Evolutionary conservation across 2,888 invertebrate species (phyloP), one percentile per base, ranked within the genome.

Genomic region (Smittia sp.): DNA sequence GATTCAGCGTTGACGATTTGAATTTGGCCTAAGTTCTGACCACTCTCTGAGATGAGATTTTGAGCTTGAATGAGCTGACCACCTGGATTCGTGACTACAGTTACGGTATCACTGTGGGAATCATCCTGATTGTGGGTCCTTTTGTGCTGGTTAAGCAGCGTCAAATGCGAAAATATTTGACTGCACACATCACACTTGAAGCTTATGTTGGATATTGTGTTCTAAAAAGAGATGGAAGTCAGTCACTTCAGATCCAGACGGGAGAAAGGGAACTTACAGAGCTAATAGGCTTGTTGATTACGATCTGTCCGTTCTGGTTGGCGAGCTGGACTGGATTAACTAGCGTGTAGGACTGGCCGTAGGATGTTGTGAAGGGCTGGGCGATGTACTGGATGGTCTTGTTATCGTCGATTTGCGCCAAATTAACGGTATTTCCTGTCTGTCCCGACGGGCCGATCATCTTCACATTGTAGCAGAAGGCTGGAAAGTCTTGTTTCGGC

Each of bases 171-270:
- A 81, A 93, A 94, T 86, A 92, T 92, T 75, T 93, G 84, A 62
- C 93, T 93, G 79, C 93, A 93, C 7, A 93, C 90, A 81, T 94
- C 93, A 82, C 93, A 93, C 82, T 93, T 94, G 80, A 92, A 93
- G 77, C 92, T 92, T 25, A 93, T 92, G 79, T 91, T 92, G 15
- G 91, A 89, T 79, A 90, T 89, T 74, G 90, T 87, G 78, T 90
- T 90, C 79, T 90, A 88, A 73, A 86, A 76, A 32, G 32, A 32
- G 9, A 32, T 32, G 3, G n/a, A n/a, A n/a, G 32, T 32, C 9
- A 32, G 9, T 32, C 9, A 32, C 4, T 77, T 76, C 3, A 76
- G 76, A 78, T 75, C 38, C 24, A 27, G 27, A 62, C 2, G 32
- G 32, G 9, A 32, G 9, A 9, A 32, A 32, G 9, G 9, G 75